Evolutionary conservation across 2,113 vertebrate genomes (phyloP), one percentile per base, ranked within the genome.

Genomic region (Verasper variegatus): DNA sequence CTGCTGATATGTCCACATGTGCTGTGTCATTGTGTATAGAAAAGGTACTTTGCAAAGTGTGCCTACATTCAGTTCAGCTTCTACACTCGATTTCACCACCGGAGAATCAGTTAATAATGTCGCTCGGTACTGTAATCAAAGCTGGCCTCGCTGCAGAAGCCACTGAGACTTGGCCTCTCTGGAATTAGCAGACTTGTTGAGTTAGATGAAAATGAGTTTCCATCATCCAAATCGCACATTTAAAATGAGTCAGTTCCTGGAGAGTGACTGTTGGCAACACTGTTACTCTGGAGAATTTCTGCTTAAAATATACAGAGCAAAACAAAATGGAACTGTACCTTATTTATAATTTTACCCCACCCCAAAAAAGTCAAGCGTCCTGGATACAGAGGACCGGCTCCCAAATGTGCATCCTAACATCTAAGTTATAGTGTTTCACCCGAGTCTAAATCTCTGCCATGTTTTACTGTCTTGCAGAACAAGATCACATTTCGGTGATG

Each of bases 401-500:
- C 12, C 0, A 51, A 51, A 21, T 54, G 52, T 54, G n/a, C n/a
- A 21, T 59, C 14, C 6, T 20, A 23, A 12, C 8, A 20, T 3
- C 14, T 2, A 51, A 59, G 5, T 35, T 35, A 1, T 24, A 42
- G 20, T 57, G 40, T 40, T 60, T 2, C 9, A 51, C 61, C 18
- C 49, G 5, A 17, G 3, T 13, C n/a, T 61, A 14, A 72, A 76
- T 68, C 4, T 56, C 3, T 74, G 27, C 40, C 62, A 0, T 74
- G 67, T 52, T 52, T 78, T 9, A 68, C 87, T 87, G 17, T 18
- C 49, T 87, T 31, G 31, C 86, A 99, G 98, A 97, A 86, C 93
- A 96, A 0, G 98, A 99, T 85, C 94, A 95, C 82, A 98, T 99
- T 87, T 95, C 97, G 8, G 97, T 99, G 35, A 98, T 99, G 97